These are phyloP conservation scores for Momotus momota DNA, from an alignment of 2,797 vertebrate genomes.

Conservation along the genomic window DNA sequence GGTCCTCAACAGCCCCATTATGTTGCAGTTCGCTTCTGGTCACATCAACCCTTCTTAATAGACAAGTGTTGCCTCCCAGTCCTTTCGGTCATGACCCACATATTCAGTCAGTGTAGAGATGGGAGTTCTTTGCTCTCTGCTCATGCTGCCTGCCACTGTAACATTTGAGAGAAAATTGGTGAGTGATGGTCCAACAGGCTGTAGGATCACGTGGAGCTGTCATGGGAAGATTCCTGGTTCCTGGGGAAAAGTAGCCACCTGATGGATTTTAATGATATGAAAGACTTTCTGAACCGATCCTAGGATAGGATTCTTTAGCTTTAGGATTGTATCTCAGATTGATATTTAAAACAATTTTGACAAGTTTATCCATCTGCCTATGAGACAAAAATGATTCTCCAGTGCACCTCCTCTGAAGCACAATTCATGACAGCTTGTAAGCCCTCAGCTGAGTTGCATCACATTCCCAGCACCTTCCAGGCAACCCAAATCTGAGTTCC, in stretches of 20 bases:
- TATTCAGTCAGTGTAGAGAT: background rate
- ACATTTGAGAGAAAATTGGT: background rate
- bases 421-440: background rate
- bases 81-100: background rate
- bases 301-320: background rate
- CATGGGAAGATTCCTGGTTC: rapidly evolving
- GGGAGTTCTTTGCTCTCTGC: background rate
- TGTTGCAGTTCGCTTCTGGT: background rate
- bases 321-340: background rate
- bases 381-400: background rate
- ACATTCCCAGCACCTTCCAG: background rate
- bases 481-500: conserved; percentile 13
- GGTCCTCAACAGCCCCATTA: background rate
- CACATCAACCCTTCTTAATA: background rate
- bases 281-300: background rate
- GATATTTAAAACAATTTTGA: background rate
- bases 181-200: background rate
- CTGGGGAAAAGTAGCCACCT: background rate
- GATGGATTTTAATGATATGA: background rate
- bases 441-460: background rate
- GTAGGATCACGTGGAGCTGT: background rate
- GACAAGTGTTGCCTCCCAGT: background rate
- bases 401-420: background rate
- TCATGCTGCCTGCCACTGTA: background rate
- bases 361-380: background rate